A percentile compares a stretch with the other conserved stretches of the same genome.
These are phyloP conservation scores for Nebria brevicollis DNA, from an alignment of 2,888 invertebrate genomes.

Conservation along the genomic window DNA sequence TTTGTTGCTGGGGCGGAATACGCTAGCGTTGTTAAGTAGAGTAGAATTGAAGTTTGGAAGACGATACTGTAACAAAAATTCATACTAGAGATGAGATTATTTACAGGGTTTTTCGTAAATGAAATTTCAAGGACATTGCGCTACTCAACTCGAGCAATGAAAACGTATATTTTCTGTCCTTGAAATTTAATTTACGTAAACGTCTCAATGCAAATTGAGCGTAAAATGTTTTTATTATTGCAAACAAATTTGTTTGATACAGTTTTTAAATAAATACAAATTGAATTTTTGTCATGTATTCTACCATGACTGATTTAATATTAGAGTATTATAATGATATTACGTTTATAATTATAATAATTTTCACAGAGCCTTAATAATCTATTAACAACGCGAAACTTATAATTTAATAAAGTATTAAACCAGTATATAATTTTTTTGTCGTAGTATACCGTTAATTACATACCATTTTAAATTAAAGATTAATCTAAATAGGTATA, in stretches of 20 bases:
- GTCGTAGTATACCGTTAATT: not conserved
- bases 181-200: too few species aligned
- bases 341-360: not conserved
- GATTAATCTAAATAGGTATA: not conserved
- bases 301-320: not conserved
- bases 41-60: constrained; percentile 1
- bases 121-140: too few species aligned
- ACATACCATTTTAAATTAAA: not conserved
- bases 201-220: too few species aligned
- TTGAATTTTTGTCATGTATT: too few species aligned
- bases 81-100: not conserved
- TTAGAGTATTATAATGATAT: not conserved
- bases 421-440: not conserved
- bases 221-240: too few species aligned
- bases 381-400: not conserved
- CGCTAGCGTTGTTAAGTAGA: not conserved
- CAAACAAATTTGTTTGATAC: too few species aligned
- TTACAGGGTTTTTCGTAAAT: too few species aligned
- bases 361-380: not conserved
- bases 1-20: not conserved
- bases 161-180: too few species aligned
- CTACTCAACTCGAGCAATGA: too few species aligned
- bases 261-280: too few species aligned
- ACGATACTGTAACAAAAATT: constrained; percentile 10
- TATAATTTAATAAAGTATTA: not conserved